These are phyloP conservation scores for Amblyjoppa fuscipennis DNA, from an alignment of 2,888 invertebrate species.

Conservation along the genomic window DNA sequence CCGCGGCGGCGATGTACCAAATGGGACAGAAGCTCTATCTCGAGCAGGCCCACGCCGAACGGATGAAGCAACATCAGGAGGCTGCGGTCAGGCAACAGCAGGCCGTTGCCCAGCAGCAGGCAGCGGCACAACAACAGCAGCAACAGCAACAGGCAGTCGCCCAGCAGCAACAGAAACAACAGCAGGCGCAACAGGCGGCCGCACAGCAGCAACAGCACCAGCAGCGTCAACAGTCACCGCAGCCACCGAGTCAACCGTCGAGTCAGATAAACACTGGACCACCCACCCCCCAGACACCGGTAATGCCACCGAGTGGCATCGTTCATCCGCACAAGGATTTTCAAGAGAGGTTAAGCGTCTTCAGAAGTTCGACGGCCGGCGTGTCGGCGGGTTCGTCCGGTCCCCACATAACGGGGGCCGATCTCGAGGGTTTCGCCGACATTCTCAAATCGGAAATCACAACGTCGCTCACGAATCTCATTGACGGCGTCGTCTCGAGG, in stretches of 20 bases:
- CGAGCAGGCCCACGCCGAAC: conserved; percentile 87
- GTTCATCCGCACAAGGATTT: conserved; percentile 88
- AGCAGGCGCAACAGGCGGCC: conserved; percentile 66
- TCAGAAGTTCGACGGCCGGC: conserved; percentile 90
- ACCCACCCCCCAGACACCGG: conserved; percentile 82
- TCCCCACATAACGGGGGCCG: conserved; percentile 90
- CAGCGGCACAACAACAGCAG: conserved; percentile 86
- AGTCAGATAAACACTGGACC: conserved; percentile 81
- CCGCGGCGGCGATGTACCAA: conserved; percentile 85
- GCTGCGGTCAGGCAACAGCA: conserved; percentile 86
- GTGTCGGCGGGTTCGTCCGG: conserved; percentile 87
- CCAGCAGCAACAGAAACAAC: conserved; percentile 86
- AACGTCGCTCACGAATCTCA: conserved; percentile 92
- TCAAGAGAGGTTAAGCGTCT: conserved; percentile 92
- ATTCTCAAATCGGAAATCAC: conserved; percentile 96
- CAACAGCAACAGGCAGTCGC: conserved; percentile 88
- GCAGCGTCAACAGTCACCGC: conserved; percentile 83
- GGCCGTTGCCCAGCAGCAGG: conserved; percentile 86
- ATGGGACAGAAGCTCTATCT: conserved; percentile 86
- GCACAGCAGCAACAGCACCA: conserved; percentile 85
- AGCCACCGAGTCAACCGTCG: conserved; percentile 83
- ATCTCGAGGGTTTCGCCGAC: conserved; percentile 95
- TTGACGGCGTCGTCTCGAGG: conserved; percentile 95
- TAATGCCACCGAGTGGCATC: conserved; percentile 86
- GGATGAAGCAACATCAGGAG: conserved; percentile 86